phyloP scores from a whole-genome alignment of 2,113 vertebrate species.

The Hemibagrus wyckioides region DNA sequence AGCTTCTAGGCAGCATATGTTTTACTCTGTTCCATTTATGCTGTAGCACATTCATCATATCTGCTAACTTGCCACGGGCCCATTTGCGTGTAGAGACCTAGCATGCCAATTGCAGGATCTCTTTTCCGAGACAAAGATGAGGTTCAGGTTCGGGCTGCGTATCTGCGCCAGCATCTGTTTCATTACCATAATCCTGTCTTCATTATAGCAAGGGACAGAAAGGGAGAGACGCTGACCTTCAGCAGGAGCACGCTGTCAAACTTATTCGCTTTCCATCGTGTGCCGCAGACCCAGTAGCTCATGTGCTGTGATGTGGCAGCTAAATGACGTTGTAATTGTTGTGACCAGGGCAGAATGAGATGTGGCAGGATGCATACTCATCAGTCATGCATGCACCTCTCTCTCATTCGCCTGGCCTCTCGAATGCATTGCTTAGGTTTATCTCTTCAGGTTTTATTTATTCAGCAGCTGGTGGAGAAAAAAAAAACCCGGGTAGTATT shows the following conservation, averaged over 20 bases:
- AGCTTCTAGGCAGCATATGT: constrained; percentile 38
- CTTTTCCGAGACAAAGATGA: constrained; percentile 68
- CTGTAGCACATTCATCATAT: constrained; percentile 52
- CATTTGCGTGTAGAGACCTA: constrained; percentile 63
- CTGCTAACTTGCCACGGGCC: constrained; percentile 52
- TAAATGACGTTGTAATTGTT: constrained; percentile 55
- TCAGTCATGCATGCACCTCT: constrained; percentile 39
- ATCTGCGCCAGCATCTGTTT: constrained; percentile 69
- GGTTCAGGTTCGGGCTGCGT: constrained; percentile 68
- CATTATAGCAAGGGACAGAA: constrained; percentile 60
- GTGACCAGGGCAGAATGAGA: constrained; percentile 45
- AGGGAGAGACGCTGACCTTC: constrained; percentile 58
- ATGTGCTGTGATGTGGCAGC: constrained; percentile 52
- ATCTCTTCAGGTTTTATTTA: constrained; percentile 23
- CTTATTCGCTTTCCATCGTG: constrained; percentile 64
- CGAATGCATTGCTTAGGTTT: constrained; percentile 40
- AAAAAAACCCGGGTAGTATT: not conserved
- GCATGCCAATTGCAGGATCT: constrained; percentile 68
- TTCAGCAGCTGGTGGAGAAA: constrained; percentile 31
- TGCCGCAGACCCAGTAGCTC: constrained; percentile 48
- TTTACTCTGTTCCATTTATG: constrained; percentile 47
- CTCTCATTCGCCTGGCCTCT: constrained; percentile 23
- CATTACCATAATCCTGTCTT: constrained; percentile 73
- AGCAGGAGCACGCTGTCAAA: constrained; percentile 65
- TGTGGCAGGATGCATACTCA: constrained; percentile 51